Base-by-base conservation (phyloP, 2,888 invertebrate species). In the Sepioteuthis lessoniana region DNA sequence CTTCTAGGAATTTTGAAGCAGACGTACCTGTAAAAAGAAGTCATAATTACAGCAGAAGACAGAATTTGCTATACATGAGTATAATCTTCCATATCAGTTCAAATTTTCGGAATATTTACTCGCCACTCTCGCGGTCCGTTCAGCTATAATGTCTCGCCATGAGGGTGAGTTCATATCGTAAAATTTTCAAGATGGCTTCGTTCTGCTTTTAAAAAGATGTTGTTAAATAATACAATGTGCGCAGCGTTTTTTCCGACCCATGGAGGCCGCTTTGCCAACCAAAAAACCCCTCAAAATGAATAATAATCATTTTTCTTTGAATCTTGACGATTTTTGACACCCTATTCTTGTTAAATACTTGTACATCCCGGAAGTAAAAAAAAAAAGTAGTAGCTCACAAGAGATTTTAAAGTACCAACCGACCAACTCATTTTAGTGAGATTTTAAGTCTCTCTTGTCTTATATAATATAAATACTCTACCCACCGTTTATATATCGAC, bases 91-190 rank as follows among this genome's bases (percentile, higher is more conserved):
- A 50, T 50, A 50, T 93, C 93, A 50, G 50, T 93, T 93, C 93
- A 60, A 35, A 47, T 92, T 92, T 92, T 92, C 92, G 92, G 92
- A 92, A 92, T 92, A 47, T 92, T 92, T 92, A 92, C 92, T 92
- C 92, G 92, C 92, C 92, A 92, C 92, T 31, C 93, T 60, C 93
- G 93, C 93, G 55, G 91, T 94, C 47, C 76, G 60, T 94, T 94
- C 94, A 93, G 95, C 94, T 96, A 96, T 98, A 98, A 98, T 98
- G 98, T 98, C 98, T 98, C 98, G 98, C 98, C 98, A 98, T 98
- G 98, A 98, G 98, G 97, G 97, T 97, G 96, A 96, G 97, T 96
- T 94, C 90, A 90, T 35, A 76, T 94, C 93, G 93, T 94, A 93
- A 92, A 94, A 94, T 94, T 93, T 94, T 94, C 94, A 95, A 95